Evolutionary conservation across 2,888 invertebrate genomes (phyloP), one percentile per base, ranked within the genome.

Genomic region (Unio delphinus): DNA sequence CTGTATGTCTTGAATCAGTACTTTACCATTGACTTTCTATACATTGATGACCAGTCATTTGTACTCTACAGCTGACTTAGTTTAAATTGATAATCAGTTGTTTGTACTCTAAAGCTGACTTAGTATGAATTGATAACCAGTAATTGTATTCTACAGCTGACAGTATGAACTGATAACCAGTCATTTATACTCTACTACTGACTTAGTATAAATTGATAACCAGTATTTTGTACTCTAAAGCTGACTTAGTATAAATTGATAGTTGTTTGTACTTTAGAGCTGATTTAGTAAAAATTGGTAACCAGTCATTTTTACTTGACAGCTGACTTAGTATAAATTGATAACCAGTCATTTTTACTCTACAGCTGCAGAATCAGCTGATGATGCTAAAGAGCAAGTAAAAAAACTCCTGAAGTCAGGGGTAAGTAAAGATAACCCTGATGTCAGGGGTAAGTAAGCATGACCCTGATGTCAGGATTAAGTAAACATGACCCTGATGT

Each of bases 321-420:
- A 81, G 84, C 86, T 30, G 73, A 23, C 45, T 45, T 45, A 15
- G 15, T 45, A 45, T 45, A 45, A 45, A 45, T 45, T 11, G 3
- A 45, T 45, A 45, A 45, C 45, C 11, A 58, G 17, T 67, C 20
- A 18, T 69, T 60, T 70, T 45, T 72, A 61, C 54, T 55, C 74
- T 74, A 45, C 75, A 81, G 84, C 86, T 30, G 73, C 81, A 34
- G 87, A 86, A 68, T 83, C 84, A 30, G 87, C 88, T 59, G 87
- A 96, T 70, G 97, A 97, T 92, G 97, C 98, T 4, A 93, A 96
- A 62, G 97, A 98, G 92, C 95, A 97, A 45, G 98, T 97, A 0
- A 95, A 97, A 69, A 98, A 97, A 88, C 91, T 98, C n/a, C 94
- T 98, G 3, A 96, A 96, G 90, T 95, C 96, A 76, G 98, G 98